phyloP scores from a whole-genome alignment of 2,113 vertebrate species.

The Pterocles gutturalis region DNA sequence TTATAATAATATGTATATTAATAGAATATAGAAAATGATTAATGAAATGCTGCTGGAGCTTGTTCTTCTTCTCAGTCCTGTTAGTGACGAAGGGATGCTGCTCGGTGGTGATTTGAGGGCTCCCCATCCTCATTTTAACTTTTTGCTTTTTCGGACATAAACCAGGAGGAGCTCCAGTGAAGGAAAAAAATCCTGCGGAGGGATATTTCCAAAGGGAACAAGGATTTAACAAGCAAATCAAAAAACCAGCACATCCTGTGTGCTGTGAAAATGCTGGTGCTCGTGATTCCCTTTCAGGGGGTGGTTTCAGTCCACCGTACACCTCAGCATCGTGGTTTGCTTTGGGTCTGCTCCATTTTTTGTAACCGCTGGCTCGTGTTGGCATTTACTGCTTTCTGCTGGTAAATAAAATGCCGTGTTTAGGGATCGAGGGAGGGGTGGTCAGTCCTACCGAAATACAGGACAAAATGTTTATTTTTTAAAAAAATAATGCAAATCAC shows the following conservation, averaged over 20 bases:
- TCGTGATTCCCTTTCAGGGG: not conserved
- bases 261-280: not conserved
- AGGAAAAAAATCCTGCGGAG: not conserved
- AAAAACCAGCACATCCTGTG: not conserved
- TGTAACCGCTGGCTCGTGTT: not conserved
- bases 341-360: not conserved
- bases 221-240: not conserved
- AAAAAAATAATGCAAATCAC: not conserved
- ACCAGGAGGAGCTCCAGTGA: not conserved
- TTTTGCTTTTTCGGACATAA: not conserved
- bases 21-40: no score
- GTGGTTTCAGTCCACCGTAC: not conserved
- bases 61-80: not conserved
- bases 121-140: not conserved
- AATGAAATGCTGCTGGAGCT: not conserved
- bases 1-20: no score
- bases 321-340: not conserved
- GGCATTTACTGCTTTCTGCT: not conserved
- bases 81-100: not conserved
- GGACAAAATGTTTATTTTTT: not conserved
- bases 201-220: not conserved
- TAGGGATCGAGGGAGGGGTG: not conserved
- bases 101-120: rapidly evolving
- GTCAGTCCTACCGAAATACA: not conserved
- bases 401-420: not conserved